A percentile compares a stretch with the other conserved stretches of the same genome.
phyloP scores from a whole-genome alignment of 1,140 invertebrate genomes.

The Chelonus insularis region DNA sequence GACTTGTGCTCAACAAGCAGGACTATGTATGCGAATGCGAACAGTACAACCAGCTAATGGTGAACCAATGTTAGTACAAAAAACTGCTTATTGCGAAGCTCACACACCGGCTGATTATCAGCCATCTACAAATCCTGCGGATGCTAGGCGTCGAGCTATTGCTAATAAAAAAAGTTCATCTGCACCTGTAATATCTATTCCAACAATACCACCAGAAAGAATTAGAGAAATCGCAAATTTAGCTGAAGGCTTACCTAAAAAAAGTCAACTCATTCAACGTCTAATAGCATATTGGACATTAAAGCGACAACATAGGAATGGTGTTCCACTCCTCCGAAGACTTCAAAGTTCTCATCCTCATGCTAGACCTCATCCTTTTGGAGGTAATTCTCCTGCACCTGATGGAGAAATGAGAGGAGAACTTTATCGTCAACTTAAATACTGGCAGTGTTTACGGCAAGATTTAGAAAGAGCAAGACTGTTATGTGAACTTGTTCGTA shows the following conservation, averaged over 20 bases:
- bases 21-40: constrained; percentile 95
- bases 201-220: constrained; percentile 88
- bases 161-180: constrained; percentile 83
- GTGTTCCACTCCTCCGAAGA: constrained; percentile 88
- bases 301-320: constrained; percentile 93
- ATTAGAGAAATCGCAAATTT: constrained; percentile 79
- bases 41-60: constrained; percentile 76
- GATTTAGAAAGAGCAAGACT: constrained; percentile 92
- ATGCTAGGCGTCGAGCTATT: constrained; percentile 66
- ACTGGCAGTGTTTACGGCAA: constrained; percentile 92
- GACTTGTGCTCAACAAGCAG: constrained; percentile 96
- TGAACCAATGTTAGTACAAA: constrained; percentile 81
- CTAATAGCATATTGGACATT: constrained; percentile 93
- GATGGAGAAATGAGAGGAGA: constrained; percentile 64
- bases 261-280: constrained; percentile 85
- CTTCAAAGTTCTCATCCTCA: constrained; percentile 74
- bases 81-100: constrained; percentile 94
- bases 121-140: constrained; percentile 55
- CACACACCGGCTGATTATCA: constrained; percentile 83
- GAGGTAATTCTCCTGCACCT: constrained; percentile 53
- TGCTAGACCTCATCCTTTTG: constrained; percentile 52
- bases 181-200: constrained; percentile 89
- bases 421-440: constrained; percentile 85
- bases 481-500: constrained; percentile 91
- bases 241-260: constrained; percentile 67